Evolutionary conservation across 23 tunicate genomes (phyloP).

Genomic region (Trididemnum miniatum): DNA sequence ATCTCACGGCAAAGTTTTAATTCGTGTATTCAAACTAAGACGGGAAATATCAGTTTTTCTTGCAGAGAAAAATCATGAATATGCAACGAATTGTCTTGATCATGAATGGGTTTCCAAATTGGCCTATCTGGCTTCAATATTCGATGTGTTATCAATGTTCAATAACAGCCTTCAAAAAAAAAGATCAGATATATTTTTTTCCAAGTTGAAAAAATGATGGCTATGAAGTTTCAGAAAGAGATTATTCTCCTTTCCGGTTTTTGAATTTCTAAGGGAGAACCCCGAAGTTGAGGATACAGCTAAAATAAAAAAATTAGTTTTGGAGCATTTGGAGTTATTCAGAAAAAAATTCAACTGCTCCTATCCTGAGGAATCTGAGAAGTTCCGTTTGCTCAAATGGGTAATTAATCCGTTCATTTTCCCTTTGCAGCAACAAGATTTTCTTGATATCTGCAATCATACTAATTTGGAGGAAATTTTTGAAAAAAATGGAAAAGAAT

Average conservation of each 20-base stretch:
- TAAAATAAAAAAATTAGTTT: constrained; percentile 37
- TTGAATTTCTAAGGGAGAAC: constrained; percentile 27
- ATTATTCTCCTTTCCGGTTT: constrained; percentile 35
- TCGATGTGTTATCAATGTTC: constrained; percentile 47
- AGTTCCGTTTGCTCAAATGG: constrained; percentile 35
- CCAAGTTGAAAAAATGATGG: constrained; percentile 41
- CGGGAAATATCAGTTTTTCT: constrained; percentile 44
- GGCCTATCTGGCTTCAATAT: constrained; percentile 44
- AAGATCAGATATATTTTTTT: constrained; percentile 46
- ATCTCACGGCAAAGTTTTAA: constrained; percentile 27
- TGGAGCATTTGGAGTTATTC: constrained; percentile 36
- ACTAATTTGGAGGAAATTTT: constrained; percentile 28
- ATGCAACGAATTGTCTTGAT: constrained; percentile 39
- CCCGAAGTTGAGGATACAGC: constrained; percentile 49
- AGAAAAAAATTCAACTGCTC: constrained; percentile 24
- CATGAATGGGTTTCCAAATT: constrained; percentile 48
- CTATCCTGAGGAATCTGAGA: constrained; percentile 48
- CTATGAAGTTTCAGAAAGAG: constrained; percentile 20
- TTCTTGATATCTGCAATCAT: constrained; percentile 29
- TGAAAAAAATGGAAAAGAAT: constrained; percentile 38
- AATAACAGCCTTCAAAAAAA: constrained; percentile 52
- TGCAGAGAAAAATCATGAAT: constrained; percentile 37
- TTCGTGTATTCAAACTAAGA: constrained; percentile 22
- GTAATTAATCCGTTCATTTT: constrained; percentile 29
- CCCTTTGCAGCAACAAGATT: no score